Conservation (phyloP, 2,797 vertebrate species). For the Acanthopagrus latus region DNA sequence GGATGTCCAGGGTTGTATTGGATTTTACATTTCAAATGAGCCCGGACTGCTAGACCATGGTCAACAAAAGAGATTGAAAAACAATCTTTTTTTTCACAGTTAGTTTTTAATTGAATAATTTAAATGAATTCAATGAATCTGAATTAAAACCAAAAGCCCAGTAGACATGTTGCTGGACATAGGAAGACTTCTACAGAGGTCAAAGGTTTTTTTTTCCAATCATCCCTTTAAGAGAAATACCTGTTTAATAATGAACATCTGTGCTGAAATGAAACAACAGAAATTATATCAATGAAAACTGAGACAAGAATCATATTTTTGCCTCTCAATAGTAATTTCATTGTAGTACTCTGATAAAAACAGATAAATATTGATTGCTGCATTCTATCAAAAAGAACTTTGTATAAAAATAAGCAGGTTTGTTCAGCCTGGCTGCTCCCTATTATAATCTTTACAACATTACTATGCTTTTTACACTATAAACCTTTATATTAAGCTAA, state of each 20-base stretch:
- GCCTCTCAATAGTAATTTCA: constrained; percentile 60
- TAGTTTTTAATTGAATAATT: constrained; percentile 86
- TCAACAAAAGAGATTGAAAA: constrained; percentile 57
- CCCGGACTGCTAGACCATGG: background rate
- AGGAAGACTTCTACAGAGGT: constrained; percentile 91
- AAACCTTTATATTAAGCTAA: constrained; percentile 54
- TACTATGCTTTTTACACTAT: constrained; percentile 59
- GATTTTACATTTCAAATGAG: constrained; percentile 25
- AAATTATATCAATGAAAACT: constrained; percentile 69
- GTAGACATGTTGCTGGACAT: constrained; percentile 80
- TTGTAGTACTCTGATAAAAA: constrained; percentile 72
- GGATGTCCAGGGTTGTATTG: constrained; percentile 1
- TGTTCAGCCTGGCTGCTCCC: constrained; percentile 68
- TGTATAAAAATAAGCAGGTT: constrained; percentile 85
- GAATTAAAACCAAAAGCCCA: constrained; percentile 83
- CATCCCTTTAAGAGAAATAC: constrained; percentile 87
- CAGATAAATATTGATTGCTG: constrained; percentile 70
- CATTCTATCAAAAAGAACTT: constrained; percentile 82
- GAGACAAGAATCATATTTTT: constrained; percentile 66
- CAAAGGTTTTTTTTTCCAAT: constrained; percentile 79
- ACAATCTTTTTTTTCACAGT: constrained; percentile 65
- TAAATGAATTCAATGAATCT: constrained; percentile 85
- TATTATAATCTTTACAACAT: constrained; percentile 55
- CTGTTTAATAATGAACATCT: constrained; percentile 68
- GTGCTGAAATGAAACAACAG: constrained; percentile 73